Evolutionary conservation across 2,113 vertebrate genomes (phyloP).

Genomic region (Corythoichthys haematopterus): DNA sequence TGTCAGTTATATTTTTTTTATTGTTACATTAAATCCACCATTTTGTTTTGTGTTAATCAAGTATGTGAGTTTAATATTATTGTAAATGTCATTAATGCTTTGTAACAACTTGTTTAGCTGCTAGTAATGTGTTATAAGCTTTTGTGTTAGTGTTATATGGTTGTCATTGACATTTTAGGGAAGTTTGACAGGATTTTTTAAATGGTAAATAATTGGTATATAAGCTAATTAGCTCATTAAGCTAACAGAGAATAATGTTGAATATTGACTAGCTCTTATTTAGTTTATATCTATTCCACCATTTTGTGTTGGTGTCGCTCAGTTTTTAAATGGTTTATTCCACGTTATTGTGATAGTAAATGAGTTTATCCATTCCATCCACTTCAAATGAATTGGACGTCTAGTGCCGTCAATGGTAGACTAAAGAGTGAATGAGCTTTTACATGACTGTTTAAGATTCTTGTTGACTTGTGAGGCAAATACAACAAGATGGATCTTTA

Average conservation of each 20-base stretch:
- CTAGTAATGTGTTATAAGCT: neutral
- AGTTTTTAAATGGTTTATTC: neutral
- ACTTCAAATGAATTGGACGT: too few species aligned
- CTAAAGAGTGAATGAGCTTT: neutral
- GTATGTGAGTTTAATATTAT: neutral
- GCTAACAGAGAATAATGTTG: neutral
- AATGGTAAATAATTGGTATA: neutral
- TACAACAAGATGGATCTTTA: neutral
- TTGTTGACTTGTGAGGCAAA: neutral
- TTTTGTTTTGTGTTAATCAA: neutral
- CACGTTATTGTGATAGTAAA: too few species aligned
- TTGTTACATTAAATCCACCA: neutral
- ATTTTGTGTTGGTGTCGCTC: neutral
- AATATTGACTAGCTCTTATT: neutral
- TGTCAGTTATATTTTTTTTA: neutral
- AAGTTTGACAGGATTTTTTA: neutral
- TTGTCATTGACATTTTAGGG: neutral
- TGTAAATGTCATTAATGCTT: neutral
- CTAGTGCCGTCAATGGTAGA: too few species aligned
- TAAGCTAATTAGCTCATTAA: neutral
- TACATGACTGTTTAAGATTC: neutral
- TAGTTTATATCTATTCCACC: neutral
- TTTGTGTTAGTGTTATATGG: neutral
- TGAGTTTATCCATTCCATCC: too few species aligned
- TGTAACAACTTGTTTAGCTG: neutral